Conservation (phyloP, 2,888 invertebrate species). For the Andrena minutula region DNA sequence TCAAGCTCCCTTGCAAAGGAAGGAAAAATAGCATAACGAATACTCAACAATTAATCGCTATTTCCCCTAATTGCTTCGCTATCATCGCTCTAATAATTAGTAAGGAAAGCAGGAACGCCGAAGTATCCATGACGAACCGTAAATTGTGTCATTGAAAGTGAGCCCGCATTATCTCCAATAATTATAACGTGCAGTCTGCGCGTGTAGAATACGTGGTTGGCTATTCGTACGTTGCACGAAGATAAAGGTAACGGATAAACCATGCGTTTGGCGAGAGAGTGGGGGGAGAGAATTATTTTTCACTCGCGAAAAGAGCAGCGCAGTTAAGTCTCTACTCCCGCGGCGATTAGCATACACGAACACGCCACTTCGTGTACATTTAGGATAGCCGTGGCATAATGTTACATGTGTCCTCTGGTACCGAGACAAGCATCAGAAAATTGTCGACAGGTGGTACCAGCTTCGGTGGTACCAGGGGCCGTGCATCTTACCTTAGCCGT, state of each 20-base stretch:
- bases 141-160: slow-evolving; percentile 11
- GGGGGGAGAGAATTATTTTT: slow-evolving; percentile 57
- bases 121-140: neutral
- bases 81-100: neutral
- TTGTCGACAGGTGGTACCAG: slow-evolving; percentile 75
- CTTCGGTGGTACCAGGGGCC: slow-evolving; percentile 47
- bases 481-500: slow-evolving; percentile 39
- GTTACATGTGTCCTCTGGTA: slow-evolving; percentile 68
- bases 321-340: slow-evolving; percentile 42
- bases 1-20: no score
- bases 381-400: slow-evolving; percentile 56
- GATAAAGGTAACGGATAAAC: slow-evolving; percentile 38
- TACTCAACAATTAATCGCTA: neutral
- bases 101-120: neutral
- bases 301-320: slow-evolving; percentile 36
- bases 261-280: neutral
- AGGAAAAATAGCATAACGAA: no score
- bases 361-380: slow-evolving; percentile 69
- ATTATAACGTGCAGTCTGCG: slow-evolving; percentile 23
- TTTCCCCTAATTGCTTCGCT: neutral
- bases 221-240: slow-evolving; percentile 3
- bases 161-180: slow-evolving; percentile 8
- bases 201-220: neutral
- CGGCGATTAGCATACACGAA: slow-evolving; percentile 75
- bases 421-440: slow-evolving; percentile 78